phyloP scores from a whole-genome alignment of 2,113 vertebrate species.

The Perca schrenkii region DNA sequence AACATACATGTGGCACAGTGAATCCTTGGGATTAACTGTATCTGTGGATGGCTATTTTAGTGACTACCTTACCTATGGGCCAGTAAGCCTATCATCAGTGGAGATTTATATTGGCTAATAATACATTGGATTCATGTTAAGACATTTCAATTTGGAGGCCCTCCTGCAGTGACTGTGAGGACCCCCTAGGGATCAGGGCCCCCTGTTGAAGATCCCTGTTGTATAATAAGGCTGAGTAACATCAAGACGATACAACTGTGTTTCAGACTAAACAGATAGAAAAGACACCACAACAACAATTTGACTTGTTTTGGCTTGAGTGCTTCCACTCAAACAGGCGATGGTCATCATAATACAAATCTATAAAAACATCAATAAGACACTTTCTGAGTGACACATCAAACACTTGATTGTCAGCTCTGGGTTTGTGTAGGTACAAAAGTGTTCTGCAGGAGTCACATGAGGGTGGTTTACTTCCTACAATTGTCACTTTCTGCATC shows the following conservation, averaged over 20 bases:
- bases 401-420: conserved; percentile 1
- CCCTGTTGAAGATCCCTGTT: no score
- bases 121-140: no score
- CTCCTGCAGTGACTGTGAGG: no score
- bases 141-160: no score
- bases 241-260: neutral
- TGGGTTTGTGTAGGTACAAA: neutral
- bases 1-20: no score
- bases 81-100: no score
- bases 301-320: neutral
- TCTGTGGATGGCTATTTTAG: no score
- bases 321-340: neutral
- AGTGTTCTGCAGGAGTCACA: neutral
- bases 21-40: no score
- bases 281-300: neutral
- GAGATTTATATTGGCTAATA: no score
- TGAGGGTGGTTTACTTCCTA: conserved; percentile 22
- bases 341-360: conserved; percentile 5
- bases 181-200: no score
- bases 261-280: neutral
- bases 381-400: conserved; percentile 2
- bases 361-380: conserved; percentile 11
- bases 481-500: conserved; percentile 26
- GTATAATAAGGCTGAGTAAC: neutral
- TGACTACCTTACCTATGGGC: no score